These are phyloP conservation scores for Mus spretus DNA, from an alignment of 2,797 vertebrate species.

Conservation along the genomic window DNA sequence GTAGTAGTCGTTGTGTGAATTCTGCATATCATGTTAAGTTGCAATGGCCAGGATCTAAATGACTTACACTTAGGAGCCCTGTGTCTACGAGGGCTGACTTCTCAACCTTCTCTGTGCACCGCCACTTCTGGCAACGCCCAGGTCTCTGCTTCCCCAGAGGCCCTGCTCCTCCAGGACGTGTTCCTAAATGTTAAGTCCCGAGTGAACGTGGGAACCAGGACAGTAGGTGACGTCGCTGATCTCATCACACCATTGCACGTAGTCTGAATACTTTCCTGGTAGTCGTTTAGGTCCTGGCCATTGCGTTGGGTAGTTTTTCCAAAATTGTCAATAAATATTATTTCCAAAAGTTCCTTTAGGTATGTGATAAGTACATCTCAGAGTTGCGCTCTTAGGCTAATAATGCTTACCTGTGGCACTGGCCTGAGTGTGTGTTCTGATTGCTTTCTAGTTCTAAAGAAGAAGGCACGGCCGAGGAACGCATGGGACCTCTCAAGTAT, in stretches of 20 bases:
- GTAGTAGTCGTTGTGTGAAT: background rate
- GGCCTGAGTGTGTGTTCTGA: conserved; percentile 50
- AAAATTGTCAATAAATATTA: conserved; percentile 47
- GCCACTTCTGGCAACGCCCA: background rate
- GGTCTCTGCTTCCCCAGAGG: background rate
- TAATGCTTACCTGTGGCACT: background rate
- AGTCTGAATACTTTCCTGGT: conserved; percentile 4
- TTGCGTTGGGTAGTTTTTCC: background rate
- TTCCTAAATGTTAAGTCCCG: background rate
- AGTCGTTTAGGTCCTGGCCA: background rate
- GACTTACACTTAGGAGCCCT: background rate
- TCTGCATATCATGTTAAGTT: background rate
- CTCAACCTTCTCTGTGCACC: background rate
- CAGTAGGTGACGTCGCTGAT: background rate
- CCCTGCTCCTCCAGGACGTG: background rate
- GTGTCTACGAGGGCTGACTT: background rate
- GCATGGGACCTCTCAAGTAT: conserved; percentile 90
- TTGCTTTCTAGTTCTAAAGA: conserved; percentile 58
- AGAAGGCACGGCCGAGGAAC: conserved; percentile 82
- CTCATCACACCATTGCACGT: background rate
- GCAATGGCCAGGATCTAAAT: no score
- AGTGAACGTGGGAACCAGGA: background rate
- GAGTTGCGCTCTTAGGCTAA: conserved; percentile 8
- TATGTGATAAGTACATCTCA: conserved; percentile 11
- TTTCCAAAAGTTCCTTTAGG: background rate